phyloP scores from a whole-genome alignment of 2,888 invertebrate genomes.

The Andrena minutula region DNA sequence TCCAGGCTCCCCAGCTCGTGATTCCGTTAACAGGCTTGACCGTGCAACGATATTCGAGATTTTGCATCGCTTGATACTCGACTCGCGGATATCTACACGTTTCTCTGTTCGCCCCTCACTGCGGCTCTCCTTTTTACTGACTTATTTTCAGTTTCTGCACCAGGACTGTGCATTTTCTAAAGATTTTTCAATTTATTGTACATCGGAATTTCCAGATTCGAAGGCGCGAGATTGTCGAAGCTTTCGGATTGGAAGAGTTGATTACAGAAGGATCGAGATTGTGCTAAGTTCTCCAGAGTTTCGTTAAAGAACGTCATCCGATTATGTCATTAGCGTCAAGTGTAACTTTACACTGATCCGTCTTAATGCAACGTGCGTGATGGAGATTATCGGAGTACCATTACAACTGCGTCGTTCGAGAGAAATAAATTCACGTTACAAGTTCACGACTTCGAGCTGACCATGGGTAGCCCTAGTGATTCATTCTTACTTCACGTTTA shows the following conservation, averaged over 20 bases:
- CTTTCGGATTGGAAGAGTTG: too few species aligned
- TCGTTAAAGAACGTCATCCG: neutral
- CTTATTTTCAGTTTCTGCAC: neutral
- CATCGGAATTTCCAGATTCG: too few species aligned
- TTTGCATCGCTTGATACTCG: neutral
- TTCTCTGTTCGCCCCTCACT: neutral
- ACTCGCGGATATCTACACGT: neutral
- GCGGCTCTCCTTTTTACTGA: neutral
- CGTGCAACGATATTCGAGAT: slow-evolving; percentile 22
- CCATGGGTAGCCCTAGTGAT: too few species aligned
- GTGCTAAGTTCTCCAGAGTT: neutral
- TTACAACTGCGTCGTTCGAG: slow-evolving; percentile 30
- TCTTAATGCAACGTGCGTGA: neutral
- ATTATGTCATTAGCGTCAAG: slow-evolving; percentile 23
- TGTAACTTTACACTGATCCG: slow-evolving; percentile 44
- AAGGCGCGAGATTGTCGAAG: too few species aligned
- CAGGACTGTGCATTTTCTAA: too few species aligned
- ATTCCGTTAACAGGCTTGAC: slow-evolving; percentile 37
- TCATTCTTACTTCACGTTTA: too few species aligned
- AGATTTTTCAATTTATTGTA: too few species aligned
- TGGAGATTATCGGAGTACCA: slow-evolving; percentile 33
- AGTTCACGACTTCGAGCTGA: neutral
- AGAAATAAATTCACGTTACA: neutral
- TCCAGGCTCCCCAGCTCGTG: neutral
- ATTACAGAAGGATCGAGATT: too few species aligned